phyloP scores from a whole-genome alignment of 1,140 invertebrate genomes.

The Lerema accius region DNA sequence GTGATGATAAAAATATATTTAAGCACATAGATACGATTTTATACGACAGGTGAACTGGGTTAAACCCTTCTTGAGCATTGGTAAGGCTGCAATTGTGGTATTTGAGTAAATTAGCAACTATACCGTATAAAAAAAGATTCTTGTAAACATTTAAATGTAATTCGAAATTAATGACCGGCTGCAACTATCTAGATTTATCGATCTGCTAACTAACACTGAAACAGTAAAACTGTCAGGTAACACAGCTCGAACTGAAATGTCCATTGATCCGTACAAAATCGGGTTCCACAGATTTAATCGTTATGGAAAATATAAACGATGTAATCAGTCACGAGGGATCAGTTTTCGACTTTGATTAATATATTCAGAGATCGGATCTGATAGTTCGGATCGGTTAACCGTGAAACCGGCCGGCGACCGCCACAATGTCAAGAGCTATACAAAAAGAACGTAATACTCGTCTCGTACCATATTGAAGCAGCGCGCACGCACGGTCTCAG shows the following conservation, averaged over 20 bases:
- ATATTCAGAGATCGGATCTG: conserved; percentile 26
- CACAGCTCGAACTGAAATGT: conserved; percentile 32
- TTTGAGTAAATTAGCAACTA: conserved; percentile 8
- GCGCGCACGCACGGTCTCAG: conserved; percentile 48
- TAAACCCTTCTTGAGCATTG: conserved; percentile 16
- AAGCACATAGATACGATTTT: conserved; percentile 10
- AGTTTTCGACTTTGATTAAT: conserved; percentile 47
- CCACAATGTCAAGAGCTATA: conserved; percentile 73
- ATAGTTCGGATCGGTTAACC: conserved; percentile 41
- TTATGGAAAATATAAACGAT: conserved; percentile 40
- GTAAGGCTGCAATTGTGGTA: conserved; percentile 11
- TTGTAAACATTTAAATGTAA: neutral
- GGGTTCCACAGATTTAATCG: conserved; percentile 44
- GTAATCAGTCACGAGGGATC: conserved; percentile 38
- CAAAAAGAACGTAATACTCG: conserved; percentile 66
- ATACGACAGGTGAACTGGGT: conserved; percentile 22
- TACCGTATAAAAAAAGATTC: too few relatives aligned
- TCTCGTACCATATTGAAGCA: conserved; percentile 69
- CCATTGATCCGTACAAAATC: conserved; percentile 39
- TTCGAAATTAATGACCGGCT: conserved; percentile 18
- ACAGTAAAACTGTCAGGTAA: conserved; percentile 32
- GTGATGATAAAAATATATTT: conserved; percentile 16
- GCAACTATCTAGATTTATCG: conserved; percentile 35
- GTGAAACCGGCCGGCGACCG: conserved; percentile 50
- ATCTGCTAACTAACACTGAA: conserved; percentile 20